These are phyloP conservation scores for Andinoacara biseriatus DNA, from an alignment of 2,113 vertebrate species.

Conservation along the genomic window DNA sequence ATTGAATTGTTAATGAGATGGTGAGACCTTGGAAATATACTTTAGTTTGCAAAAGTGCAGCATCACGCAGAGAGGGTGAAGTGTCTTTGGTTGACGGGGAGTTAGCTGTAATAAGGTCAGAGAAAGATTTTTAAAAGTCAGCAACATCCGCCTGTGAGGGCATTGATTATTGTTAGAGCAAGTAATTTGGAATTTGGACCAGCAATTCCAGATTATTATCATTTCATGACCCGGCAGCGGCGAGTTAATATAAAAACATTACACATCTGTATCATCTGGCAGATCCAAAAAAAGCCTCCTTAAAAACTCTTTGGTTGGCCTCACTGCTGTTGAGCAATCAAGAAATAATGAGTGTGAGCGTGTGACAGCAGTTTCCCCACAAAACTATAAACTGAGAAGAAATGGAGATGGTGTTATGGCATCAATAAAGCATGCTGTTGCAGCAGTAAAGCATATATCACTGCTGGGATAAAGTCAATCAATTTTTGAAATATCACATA, in stretches of 20 bases:
- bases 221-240: slow-evolving; percentile 1
- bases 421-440: slow-evolving; percentile 73
- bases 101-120: slow-evolving; percentile 14
- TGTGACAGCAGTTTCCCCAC: slow-evolving; percentile 48
- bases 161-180: background rate
- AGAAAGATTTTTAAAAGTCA: slow-evolving; percentile 11
- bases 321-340: slow-evolving; percentile 34
- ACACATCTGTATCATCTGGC: slow-evolving; percentile 41
- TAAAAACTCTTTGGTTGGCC: slow-evolving; percentile 33
- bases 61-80: slow-evolving; percentile 48
- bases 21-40: slow-evolving; percentile 47
- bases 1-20: slow-evolving; percentile 46
- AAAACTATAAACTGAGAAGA: slow-evolving; percentile 72
- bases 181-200: background rate
- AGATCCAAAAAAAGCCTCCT: slow-evolving; percentile 6
- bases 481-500: slow-evolving; percentile 67
- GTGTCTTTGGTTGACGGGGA: slow-evolving; percentile 30
- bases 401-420: slow-evolving; percentile 68
- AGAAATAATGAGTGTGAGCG: slow-evolving; percentile 49
- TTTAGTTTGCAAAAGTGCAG: slow-evolving; percentile 44
- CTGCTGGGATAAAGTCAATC: slow-evolving; percentile 66
- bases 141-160: background rate
- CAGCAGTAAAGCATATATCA: slow-evolving; percentile 74
- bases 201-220: background rate
- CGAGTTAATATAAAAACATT: slow-evolving; percentile 32